Conservation (phyloP, 2,797 vertebrate species). For the Rhadinocentrus ornatus region DNA sequence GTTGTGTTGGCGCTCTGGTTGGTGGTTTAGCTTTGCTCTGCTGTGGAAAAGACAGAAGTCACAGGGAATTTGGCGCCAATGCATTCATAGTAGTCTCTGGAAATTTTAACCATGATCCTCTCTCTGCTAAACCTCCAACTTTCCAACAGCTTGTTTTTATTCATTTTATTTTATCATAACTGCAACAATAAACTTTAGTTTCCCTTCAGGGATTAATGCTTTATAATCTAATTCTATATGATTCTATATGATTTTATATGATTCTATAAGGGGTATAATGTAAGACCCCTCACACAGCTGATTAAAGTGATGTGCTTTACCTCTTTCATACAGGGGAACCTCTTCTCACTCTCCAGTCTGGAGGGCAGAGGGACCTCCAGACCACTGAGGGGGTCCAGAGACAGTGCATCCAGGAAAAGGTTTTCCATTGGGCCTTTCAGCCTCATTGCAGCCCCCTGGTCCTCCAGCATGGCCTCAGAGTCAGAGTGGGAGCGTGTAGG, state of each 20-base stretch:
- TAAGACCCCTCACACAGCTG: background rate
- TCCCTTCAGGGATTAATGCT: background rate
- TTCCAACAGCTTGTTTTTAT: no score
- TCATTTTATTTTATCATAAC: no score
- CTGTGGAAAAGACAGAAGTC: no score
- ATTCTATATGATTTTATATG: background rate
- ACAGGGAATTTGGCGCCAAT: no score
- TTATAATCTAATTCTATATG: background rate
- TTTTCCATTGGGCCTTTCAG: slow-evolving; percentile 88
- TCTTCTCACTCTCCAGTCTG: slow-evolving; percentile 86
- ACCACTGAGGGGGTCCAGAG: slow-evolving; percentile 86
- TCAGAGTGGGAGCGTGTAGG: slow-evolving; percentile 86
- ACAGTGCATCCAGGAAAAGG: slow-evolving; percentile 91
- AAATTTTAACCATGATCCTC: no score
- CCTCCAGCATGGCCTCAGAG: slow-evolving; percentile 85
- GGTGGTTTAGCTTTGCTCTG: no score
- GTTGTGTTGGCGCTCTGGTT: no score
- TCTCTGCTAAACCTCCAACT: no score
- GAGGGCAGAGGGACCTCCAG: slow-evolving; percentile 81
- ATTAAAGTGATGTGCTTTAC: slow-evolving; percentile 66
- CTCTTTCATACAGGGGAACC: slow-evolving; percentile 87
- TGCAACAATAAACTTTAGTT: no score
- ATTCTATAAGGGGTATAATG: background rate
- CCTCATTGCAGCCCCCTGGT: slow-evolving; percentile 79
- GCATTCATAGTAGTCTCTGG: no score